Evolutionary conservation across 1,140 invertebrate genomes (phyloP), one percentile per base, ranked within the genome.

Genomic region (Drosophila ohnishii): DNA sequence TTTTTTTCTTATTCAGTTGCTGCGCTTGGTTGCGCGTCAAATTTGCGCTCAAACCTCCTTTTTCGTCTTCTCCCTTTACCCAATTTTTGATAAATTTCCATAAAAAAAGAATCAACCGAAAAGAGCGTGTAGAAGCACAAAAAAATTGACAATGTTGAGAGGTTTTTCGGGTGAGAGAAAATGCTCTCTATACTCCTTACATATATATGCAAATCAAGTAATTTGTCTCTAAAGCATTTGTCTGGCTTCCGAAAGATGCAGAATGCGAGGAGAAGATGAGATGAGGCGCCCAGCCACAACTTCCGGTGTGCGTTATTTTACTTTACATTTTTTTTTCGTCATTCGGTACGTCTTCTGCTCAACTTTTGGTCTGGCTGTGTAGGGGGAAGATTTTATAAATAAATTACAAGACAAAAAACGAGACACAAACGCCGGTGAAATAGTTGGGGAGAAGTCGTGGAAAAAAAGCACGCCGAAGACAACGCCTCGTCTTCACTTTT

Each of bases 351-450:
- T 78, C 60, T 80, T 80, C 30, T 80, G 72, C 47, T 73, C 62
- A 76, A 80, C 53, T 67, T 79, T 70, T 47, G 51, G 67, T 70
- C 65, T 71, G 42, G 40, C 11, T 58, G 67, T 59, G 66, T 71
- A 71, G 80, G 83, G 83, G 83, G 79, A 86, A 82, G 80, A 75
- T 75, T 87, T 81, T 82, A 80, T 83, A 86, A 86, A 83, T 86
- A 86, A 88, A 87, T 87, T 87, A 79, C 65, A 79, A 69, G 61
- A 72, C 40, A 51, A 51, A 65, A 64, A 69, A 45, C 22, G 55
- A 72, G 59, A 61, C 65, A 65, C 16, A 69, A 64, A 50, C 44
- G 61, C 70, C 66, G 58, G 57, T 42, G 44, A 55, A 69, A 69
- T 69, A 69, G 65, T 69, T 69, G 37, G 65, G 65, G 65, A 44